Base-by-base conservation (phyloP, 2,797 vertebrate genomes). In the Alcedo quadribrachys region DNA sequence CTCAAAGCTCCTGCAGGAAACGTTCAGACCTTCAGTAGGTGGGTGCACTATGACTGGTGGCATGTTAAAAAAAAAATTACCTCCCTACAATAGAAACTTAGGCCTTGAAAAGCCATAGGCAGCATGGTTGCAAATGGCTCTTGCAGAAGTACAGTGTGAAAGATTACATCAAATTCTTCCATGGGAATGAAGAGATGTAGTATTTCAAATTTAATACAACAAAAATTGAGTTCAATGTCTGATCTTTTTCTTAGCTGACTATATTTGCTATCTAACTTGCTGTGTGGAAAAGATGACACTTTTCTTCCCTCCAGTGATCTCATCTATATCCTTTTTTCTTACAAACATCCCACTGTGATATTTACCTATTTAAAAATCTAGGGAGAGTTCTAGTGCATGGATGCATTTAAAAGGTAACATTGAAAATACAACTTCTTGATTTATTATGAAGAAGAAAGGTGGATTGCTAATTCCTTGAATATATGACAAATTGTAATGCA, bases 161-260 rank as follows among this genome's bases (percentile, higher is more conserved):
- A 71, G 71, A 70, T 68, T 37, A 10, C 43, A 43, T 54, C 32
- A 77, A 77, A 28, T 61, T 65, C 30, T 90, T 71, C 82, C 42
- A 1, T 11, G 66, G 54, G 89, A 78, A 65, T 15, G 37, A 61
- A 54, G 74, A 69, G 32, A 70, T 37, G 71, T 62, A 43, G 24
- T 68, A 82, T 90, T 95, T 92, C 86, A 78, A 85, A 87, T 87
- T 48, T 66, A 80, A 80, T 89, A 62, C 68, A 90, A 80, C 66
- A 92, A 92, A 92, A 93, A 90, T 51, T 51, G 65, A 87, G 58
- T 90, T 75, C 68, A 43, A 32, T 68, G 81, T 70, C 89, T 87
- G 86, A 92, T 87, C 71, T 84, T 71, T 90, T 76, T 61, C 33
- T n/a, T 82, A 74, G 68, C 65, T 77, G 78, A 46, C 75, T 77